Evolutionary conservation across 2,113 vertebrate genomes (phyloP), one percentile per base, ranked within the genome.

Genomic region (zebrafish (Danio rerio)): DNA sequence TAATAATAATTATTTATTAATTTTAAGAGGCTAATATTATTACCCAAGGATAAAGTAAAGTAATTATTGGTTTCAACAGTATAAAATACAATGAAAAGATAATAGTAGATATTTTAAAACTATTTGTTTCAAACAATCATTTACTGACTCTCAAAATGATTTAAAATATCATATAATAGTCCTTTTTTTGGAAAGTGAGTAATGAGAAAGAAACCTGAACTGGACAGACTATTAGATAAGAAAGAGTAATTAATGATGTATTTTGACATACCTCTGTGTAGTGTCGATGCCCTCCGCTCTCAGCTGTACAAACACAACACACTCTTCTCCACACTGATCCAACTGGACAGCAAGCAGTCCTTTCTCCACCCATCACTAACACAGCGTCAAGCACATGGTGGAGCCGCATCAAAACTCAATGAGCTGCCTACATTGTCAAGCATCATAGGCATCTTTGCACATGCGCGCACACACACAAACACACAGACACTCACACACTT

Each of bases 291-390:
- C 21, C 40, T 79, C 61, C 18, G 21, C 47, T 66, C 45, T 31
- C 75, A 78, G 58, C 6, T 75, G 72, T 74, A 74, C 52, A 45
- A 43, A 9, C 74, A 50, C 74, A 63, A 78, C 58, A 78, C 75
- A 40, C n/a, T 78, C 58, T 63, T 78, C 58, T 31, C 16, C 58
- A 49, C n/a, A 45, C 12, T 40, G 18, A 63, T n/a, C 45, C 75
- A 49, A 52, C 59, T 77, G 58, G 43, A 77, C 43, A 10, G 58
- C 5, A 61, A 63, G 31, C 10, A 3, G 18, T 53, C 16, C 31
- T 53, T 79, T 66, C 77, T 79, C 77, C 62, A 65, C 77, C 77
- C 21, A 66, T 66, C 75, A 55, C 62, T 55, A 4, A 18, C 6
- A 58, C 61, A 49, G 50, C 4, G 15, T 63, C 58, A 40, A 78